Base-by-base conservation (phyloP, 2,797 vertebrate species). In the Bufotes viridis region DNA sequence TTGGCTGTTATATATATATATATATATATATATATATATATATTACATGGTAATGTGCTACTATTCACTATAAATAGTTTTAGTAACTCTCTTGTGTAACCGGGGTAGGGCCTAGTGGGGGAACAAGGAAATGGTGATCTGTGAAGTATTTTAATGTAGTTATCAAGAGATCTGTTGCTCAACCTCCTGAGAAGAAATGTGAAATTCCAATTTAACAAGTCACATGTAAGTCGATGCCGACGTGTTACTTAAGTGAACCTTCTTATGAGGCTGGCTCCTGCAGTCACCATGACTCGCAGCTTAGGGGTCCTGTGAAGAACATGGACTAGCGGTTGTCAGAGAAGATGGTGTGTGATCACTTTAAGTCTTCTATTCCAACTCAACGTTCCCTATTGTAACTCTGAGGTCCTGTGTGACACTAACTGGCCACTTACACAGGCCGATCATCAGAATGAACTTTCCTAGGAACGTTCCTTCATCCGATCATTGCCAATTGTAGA, bases 91-190 rank as follows among this genome's bases (percentile, higher is more conserved):
- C 22, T 29, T 69, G 67, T 26, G 3, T 12, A 26, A 10, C 53
- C 20, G 69, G 34, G 7, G 57, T 18, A 65, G 29, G 78, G 42
- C 67, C 85, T 74, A n/a, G 13, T 26, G 51, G 65, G 51, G 65
- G 61, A 87, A 87, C 85, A 70, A 87, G 78, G 55, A 87, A 74
- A 72, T 70, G 53, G 57, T 18, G 85, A 34, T 70, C 49, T 85
- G 42, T 85, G 42, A 79, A 79, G 17, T 55, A 42, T 58, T 69
- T 65, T 86, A 51, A 86, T 79, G 75, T 55, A 79, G 26, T 51
- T 69, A 55, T 57, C 24, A 34, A 67, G 65, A 22, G 2, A 34
- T 86, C 34, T 63, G n/a, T 80, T 86, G 78, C 85, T 29, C 76
- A 86, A 86, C 78, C 24, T 85, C 12, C 7, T 76, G 49, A n/a